Evolutionary conservation across 2,113 vertebrate genomes (phyloP).

Genomic region (Paramormyrops kingsleyae): DNA sequence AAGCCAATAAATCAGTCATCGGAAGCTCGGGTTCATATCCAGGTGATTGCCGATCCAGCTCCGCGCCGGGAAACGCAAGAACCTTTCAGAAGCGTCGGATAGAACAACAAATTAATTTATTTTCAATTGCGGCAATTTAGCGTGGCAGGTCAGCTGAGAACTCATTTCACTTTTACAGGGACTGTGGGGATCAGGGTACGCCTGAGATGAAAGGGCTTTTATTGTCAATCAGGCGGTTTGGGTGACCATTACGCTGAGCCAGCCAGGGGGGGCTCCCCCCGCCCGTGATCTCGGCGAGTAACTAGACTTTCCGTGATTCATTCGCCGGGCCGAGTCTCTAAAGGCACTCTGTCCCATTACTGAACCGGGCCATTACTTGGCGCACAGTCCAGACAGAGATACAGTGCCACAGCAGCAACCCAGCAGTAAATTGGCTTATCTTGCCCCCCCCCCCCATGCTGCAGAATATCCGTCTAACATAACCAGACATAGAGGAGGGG

Average conservation of each 20-base stretch:
- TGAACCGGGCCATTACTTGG: not conserved
- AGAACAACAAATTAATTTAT: not conserved
- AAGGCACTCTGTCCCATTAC: not conserved
- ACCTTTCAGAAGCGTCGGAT: not conserved
- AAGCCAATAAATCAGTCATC: not conserved
- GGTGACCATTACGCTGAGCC: slow-evolving; percentile 1
- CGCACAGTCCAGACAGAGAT: not conserved
- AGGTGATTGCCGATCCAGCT: not conserved
- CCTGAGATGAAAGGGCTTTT: not conserved
- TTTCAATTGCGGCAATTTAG: not conserved
- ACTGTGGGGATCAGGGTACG: not conserved
- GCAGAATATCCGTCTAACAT: not conserved
- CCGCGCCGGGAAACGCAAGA: not conserved
- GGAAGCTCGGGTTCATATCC: not conserved
- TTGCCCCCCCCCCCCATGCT: not conserved
- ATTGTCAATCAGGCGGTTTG: not conserved
- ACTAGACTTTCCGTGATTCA: not conserved
- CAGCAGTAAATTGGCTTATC: not conserved
- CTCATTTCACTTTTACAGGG: not conserved
- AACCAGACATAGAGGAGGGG: not conserved
- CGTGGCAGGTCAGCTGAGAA: not conserved
- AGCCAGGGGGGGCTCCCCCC: not conserved
- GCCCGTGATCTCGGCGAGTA: not conserved
- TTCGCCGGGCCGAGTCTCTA: not conserved
- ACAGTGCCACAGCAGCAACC: not conserved